Base-by-base conservation (phyloP, 2,113 vertebrate genomes). In the Leucoraja erinaceus region DNA sequence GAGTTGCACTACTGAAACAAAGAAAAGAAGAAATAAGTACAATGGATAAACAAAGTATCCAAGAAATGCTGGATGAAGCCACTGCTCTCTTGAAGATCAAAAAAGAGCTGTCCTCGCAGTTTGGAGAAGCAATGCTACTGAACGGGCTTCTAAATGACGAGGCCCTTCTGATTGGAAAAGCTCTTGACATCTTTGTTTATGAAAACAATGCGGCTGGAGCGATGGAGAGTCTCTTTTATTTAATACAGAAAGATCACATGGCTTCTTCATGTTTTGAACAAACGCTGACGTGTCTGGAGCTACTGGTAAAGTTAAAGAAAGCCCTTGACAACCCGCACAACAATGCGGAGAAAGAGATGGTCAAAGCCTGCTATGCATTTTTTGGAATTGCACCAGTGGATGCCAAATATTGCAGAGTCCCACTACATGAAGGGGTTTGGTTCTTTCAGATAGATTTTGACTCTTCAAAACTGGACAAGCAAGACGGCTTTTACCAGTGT, bases 291-390 rank as follows among this genome's bases (percentile, higher is more conserved):
- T 96, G 96, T 38, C 93, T 97, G 86, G 93, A 94, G 83, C 94
- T 95, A 70, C 95, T 97, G 88, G 93, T 97, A 72, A 94, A 61
- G n/a, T 94, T 97, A 74, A 95, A 96, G 74, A 95, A 90, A 0
- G 94, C 94, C 22, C 94, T 97, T 68, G 94, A 94, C 54, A 96
- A 94, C n/a, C 95, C 95, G 38, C 94, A 93, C 78, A 97, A 94
- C 94, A 97, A 97, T 0, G 96, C 94, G 0, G 96, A 97, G 93
- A 97, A 95, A 93, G 96, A 96, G 84, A 96, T 96, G 95, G 96
- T 97, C 63, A 97, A 96, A 74, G 96, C 95, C 33, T 97, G 96
- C 94, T 96, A 96, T 81, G 96, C 96, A 70, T 97, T 97, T 94
- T 97, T 96, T 94, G 96, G 96, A n/a, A 95, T 97, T 93, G 95